Evolutionary conservation across 2,888 invertebrate genomes (phyloP), one percentile per base, ranked within the genome.

Genomic region (Rhingia campestris): DNA sequence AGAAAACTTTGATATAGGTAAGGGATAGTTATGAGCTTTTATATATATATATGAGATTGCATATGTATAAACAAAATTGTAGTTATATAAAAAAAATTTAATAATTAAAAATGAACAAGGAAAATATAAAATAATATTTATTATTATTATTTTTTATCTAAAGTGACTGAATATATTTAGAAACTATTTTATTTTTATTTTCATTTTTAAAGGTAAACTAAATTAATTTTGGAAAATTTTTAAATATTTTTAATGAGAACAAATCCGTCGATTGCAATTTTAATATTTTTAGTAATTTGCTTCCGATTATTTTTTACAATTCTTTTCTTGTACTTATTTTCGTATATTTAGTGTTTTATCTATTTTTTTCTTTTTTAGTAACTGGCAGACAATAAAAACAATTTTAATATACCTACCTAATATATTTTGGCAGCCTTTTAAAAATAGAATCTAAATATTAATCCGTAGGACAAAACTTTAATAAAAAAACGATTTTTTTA

Each of bases 11-110:
- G 61, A 30, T 54, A n/a, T 77, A 79, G 69, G 64, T 84, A 84
- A 84, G 70, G 51, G 7, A 80, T 80, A 80, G 84, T 84, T 84
- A 84, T 75, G 84, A 84, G 84, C 84, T 84, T 84, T 84, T 84
- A 74, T 84, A 72, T 66, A 81, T 59, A 76, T 45, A 64, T 37
- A 59, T 47, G 64, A 72, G 9, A 30, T 41, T 39, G 30, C 33
- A 12, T 61, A 45, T 39, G 39, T 45, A 35, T 63, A n/a, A 64
- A 45, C 10, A 33, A 10, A 12, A 67, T 45, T 63, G 47, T 43
- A 59, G 61, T 51, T 73, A 30, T 61, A 47, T 63, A 67, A 58
- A 75, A 32, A 74, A 10, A 51, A 63, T 61, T 41, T 64, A 54
- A 72, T 12, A 49, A 54, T 35, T 10, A 53, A 43, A 64, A 45